Percentiles rank a stretch among this genome's conserved stretches.
Conservation (phyloP, 1,140 invertebrate species). For the Leptinotarsa defecta region DNA sequence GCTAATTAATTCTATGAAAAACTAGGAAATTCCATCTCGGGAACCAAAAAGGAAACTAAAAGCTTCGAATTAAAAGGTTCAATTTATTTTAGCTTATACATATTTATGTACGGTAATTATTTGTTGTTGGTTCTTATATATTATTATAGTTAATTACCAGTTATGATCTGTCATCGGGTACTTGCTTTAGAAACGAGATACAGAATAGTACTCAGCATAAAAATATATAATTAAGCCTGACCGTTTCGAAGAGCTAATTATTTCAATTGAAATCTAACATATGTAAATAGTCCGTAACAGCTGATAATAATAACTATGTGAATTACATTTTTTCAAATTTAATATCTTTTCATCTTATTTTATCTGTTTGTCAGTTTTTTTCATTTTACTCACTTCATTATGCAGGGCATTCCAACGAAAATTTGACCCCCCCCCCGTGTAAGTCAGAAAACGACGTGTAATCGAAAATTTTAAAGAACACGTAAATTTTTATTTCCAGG, state of each 20-base stretch:
- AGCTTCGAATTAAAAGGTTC: background rate
- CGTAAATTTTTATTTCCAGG: no score
- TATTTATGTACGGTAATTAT: constrained; percentile 1
- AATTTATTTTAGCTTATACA: constrained; percentile 2
- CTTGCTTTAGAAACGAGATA: background rate
- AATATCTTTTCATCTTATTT: no score
- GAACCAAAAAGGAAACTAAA: background rate
- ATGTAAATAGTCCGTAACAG: background rate
- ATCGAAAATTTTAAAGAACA: no score
- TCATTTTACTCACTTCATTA: no score
- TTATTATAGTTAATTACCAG: constrained; percentile 4
- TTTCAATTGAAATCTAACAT: background rate
- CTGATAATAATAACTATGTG: no score
- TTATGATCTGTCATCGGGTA: background rate
- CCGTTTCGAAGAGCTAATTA: background rate
- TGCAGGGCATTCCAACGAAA: no score
- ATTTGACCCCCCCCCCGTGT: no score
- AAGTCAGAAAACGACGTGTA: no score
- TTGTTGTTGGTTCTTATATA: constrained; percentile 1
- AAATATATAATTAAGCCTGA: background rate
- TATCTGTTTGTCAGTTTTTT: no score
- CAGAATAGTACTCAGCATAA: background rate
- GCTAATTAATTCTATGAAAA: background rate
- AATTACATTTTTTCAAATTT: no score
- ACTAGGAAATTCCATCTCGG: background rate